These are phyloP conservation scores for Adelosebastes latens DNA, from an alignment of 2,797 vertebrate species.

Conservation along the genomic window DNA sequence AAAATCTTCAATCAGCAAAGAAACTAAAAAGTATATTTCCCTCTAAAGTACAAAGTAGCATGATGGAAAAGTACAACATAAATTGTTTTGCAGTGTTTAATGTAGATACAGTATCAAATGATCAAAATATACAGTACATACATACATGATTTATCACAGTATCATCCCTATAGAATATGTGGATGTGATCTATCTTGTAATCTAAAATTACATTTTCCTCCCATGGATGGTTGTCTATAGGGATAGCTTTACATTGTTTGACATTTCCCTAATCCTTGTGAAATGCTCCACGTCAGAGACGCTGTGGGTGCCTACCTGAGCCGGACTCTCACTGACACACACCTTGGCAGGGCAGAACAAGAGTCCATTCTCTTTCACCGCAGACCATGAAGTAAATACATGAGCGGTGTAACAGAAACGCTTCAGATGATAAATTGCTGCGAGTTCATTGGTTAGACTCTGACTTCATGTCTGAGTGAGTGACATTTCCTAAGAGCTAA, in stretches of 20 bases:
- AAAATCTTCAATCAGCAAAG: not conserved
- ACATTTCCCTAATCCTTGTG: slow-evolving; percentile 74
- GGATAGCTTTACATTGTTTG: slow-evolving; percentile 81
- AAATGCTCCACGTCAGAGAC: slow-evolving; percentile 67
- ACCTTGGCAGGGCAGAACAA: slow-evolving; percentile 70
- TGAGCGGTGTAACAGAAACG: slow-evolving; percentile 65
- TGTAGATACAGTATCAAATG: not conserved
- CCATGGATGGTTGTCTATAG: slow-evolving; percentile 24
- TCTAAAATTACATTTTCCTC: slow-evolving; percentile 44
- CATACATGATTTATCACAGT: not conserved
- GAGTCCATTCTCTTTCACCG: slow-evolving; percentile 70
- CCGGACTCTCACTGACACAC: slow-evolving; percentile 53
- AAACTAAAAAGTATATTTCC: not conserved
- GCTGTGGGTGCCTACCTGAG: slow-evolving; percentile 73
- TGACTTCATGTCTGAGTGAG: slow-evolving; percentile 56
- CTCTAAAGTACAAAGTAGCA: not conserved
- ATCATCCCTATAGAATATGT: not conserved
- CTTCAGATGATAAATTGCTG: slow-evolving; percentile 71
- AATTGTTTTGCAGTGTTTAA: not conserved
- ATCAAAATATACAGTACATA: not conserved
- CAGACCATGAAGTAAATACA: slow-evolving; percentile 76
- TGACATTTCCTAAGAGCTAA: slow-evolving; percentile 74
- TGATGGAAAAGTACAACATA: not conserved
- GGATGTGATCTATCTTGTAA: slow-evolving; percentile 8
- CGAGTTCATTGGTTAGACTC: slow-evolving; percentile 59